Evolutionary conservation across 2,888 invertebrate species (phyloP), one percentile per base, ranked within the genome.

Genomic region (Epirrita christyi): DNA sequence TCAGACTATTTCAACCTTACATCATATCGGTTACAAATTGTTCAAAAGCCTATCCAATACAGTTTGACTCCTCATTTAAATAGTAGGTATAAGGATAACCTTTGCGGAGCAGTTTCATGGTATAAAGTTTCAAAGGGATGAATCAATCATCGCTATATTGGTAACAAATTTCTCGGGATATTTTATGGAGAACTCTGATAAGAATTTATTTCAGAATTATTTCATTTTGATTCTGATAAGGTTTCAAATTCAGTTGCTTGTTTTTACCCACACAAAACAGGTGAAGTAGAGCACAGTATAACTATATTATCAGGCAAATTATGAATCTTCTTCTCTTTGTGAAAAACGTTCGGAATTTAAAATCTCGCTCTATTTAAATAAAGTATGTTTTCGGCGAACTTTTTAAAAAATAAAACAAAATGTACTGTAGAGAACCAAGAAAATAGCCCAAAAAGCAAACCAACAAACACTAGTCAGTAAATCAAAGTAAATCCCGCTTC

Each of bases 401-500:
- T 21, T 21, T 21, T 21, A 32, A 7, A 7, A 37, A 49, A 32
- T 9, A 42, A 43, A 55, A 42, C 38, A 21, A 4, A 21, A 21
- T 48, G 40, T 28, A 37, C 29, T 21, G 34, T 28, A 41, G 27
- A 41, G 11, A 41, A 34, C 7, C 40, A 14, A 21, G 10, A 51
- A 53, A 55, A 56, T 34, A 42, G 50, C 42, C 52, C 46, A 59
- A 64, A 55, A 59, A 50, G 64, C 59, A 65, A 66, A 66, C 66
- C 55, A 59, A 63, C 60, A 57, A 57, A 71, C 68, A 67, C 71
- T 65, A 68, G 71, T 67, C 71, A 71, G 69, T 80, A 80, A 78
- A 82, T 82, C 81, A 77, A 76, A 73, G 64, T 68, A 76, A 80
- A 80, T 76, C 78, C 78, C 66, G 62, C 66, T 66, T 67, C 68